Percentiles rank a stretch among this genome's conserved stretches.
Evolutionary conservation across 2,888 invertebrate species (phyloP).

Genomic region (Coenonympha arcania): DNA sequence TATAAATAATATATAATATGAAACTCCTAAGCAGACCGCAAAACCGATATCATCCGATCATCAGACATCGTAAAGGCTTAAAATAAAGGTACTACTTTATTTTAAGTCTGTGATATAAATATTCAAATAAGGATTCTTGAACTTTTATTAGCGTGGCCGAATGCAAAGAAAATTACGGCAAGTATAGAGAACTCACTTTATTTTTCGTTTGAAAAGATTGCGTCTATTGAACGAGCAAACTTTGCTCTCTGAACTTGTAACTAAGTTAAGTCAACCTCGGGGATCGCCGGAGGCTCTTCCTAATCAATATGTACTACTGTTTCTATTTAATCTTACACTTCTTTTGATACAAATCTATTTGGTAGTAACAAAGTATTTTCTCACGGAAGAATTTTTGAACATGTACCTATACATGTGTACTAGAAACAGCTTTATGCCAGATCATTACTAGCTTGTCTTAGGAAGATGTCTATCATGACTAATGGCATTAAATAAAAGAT

Average conservation of each 20-base stretch:
- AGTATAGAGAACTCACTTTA: slow-evolving; percentile 14
- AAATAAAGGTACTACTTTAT: neutral
- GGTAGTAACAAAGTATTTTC: neutral
- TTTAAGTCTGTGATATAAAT: neutral
- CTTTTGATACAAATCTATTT: neutral
- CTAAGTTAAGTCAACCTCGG: slow-evolving; percentile 58
- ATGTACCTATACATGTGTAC: neutral
- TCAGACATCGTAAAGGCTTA: too few species aligned
- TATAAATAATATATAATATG: too few species aligned
- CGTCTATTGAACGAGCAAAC: slow-evolving; percentile 45
- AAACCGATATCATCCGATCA: too few species aligned
- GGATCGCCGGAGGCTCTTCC: slow-evolving; percentile 40
- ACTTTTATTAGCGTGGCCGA: slow-evolving; percentile 3
- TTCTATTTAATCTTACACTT: slow-evolving; percentile 33
- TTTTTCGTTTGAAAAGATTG: slow-evolving; percentile 40
- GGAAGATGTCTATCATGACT: too few species aligned
- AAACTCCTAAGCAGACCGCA: too few species aligned
- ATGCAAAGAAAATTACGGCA: slow-evolving; percentile 28
- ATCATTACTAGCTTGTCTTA: too few species aligned
- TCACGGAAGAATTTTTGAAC: neutral
- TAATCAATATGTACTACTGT: slow-evolving; percentile 55
- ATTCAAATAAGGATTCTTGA: neutral
- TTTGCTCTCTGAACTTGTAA: slow-evolving; percentile 68
- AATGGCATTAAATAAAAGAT: too few species aligned
- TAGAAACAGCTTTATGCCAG: too few species aligned